These are phyloP conservation scores for Vombatus ursinus DNA, from an alignment of 2,113 vertebrate species.

Conservation along the genomic window DNA sequence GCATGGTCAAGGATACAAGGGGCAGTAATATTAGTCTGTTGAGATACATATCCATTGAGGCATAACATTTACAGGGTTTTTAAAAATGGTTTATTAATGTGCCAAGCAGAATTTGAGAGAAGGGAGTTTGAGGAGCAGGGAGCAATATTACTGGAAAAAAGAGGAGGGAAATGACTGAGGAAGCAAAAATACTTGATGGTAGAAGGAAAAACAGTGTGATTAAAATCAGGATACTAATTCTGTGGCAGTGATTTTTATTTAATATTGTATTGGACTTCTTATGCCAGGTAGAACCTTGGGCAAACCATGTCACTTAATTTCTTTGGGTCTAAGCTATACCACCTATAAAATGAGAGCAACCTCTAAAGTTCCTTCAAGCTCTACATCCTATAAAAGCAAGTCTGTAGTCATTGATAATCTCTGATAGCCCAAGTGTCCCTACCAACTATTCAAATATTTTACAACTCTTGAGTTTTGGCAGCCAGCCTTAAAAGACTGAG, in stretches of 20 bases:
- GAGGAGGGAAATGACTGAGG: constrained; percentile 13
- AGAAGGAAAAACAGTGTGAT: neutral
- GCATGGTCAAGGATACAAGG: neutral
- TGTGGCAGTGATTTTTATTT: neutral
- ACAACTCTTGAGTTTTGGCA: neutral
- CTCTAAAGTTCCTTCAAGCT: neutral
- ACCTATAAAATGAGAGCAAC: neutral
- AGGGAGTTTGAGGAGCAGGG: constrained; percentile 6
- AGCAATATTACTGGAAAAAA: constrained; percentile 10
- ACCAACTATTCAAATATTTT: neutral
- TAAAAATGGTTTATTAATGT: constrained; percentile 15
- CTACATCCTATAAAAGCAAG: neutral
- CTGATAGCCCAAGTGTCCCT: neutral
- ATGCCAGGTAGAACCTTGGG: neutral
- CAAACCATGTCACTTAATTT: neutral
- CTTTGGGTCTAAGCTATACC: neutral
- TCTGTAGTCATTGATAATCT: neutral
- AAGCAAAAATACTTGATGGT: neutral
- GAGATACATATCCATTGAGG: constrained; percentile 29
- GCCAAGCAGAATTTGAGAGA: constrained; percentile 9
- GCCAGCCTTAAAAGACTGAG: neutral
- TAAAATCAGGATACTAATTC: neutral
- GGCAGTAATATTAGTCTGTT: constrained; percentile 49
- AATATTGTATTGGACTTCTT: neutral
- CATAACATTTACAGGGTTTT: constrained; percentile 1